Conservation (phyloP, 1,140 invertebrate genomes). For the Pogonomyrmex californicus region DNA sequence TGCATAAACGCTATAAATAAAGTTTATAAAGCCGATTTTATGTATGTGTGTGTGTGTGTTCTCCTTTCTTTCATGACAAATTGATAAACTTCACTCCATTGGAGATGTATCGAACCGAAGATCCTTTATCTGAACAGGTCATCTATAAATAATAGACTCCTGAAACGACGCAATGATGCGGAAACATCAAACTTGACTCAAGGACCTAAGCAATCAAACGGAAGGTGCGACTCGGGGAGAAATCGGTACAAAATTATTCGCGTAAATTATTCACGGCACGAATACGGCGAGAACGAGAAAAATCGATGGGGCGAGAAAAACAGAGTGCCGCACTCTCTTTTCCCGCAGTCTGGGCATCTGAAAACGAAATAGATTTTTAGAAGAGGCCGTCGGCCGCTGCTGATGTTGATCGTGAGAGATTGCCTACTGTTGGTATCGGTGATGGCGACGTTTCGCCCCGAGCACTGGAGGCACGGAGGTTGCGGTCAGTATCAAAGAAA, state of each 20-base stretch:
- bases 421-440: conserved; percentile 41
- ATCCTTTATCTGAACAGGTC: conserved; percentile 60
- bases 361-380: conserved; percentile 75
- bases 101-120: conserved; percentile 46
- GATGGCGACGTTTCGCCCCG: conserved; percentile 68
- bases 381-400: conserved; percentile 56
- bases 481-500: conserved; percentile 64
- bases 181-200: conserved; percentile 59
- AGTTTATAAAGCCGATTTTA: conserved; percentile 20
- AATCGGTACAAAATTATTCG: conserved; percentile 60
- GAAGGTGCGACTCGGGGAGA: conserved; percentile 41
- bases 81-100: conserved; percentile 31
- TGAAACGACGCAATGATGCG: conserved; percentile 56
- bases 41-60: not conserved
- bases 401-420: conserved; percentile 52
- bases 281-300: conserved; percentile 26
- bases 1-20: not conserved
- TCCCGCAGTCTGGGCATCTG: conserved; percentile 65
- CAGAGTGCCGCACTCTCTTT: not conserved
- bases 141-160: conserved; percentile 60
- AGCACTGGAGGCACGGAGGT: conserved; percentile 61
- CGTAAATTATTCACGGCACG: conserved; percentile 58
- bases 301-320: conserved; percentile 48
- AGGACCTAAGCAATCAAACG: conserved; percentile 61
- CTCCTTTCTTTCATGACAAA: conserved; percentile 23